These are phyloP conservation scores for Holothuria glaberrima DNA, from an alignment of 35 echinoderm and acorn worm species.

Conservation along the genomic window DNA sequence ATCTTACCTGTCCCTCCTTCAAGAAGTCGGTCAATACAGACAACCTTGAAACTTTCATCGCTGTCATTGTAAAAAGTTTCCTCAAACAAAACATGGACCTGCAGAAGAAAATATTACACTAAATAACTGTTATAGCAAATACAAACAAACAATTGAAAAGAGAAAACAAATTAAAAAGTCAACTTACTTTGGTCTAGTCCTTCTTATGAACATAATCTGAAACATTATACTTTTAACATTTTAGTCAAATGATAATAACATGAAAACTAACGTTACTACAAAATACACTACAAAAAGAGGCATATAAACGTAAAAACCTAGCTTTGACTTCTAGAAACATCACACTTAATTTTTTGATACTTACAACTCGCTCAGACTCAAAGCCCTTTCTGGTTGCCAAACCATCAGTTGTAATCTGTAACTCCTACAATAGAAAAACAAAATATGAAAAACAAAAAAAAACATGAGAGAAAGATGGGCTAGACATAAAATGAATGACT, in stretches of 20 bases:
- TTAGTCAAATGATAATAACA: too few species aligned
- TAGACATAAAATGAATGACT: too few species aligned
- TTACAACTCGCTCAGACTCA: conserved; percentile 78
- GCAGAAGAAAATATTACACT: background rate
- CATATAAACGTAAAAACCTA: too few species aligned
- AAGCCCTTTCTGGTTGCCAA: conserved; percentile 92
- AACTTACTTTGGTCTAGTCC: too few species aligned
- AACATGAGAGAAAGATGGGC: background rate
- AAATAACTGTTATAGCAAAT: background rate
- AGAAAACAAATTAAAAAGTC: too few species aligned
- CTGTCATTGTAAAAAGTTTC: conserved; percentile 92
- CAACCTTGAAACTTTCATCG: conserved; percentile 91
- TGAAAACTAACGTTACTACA: too few species aligned
- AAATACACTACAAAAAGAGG: too few species aligned
- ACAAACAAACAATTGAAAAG: too few species aligned
- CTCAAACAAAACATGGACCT: conserved; percentile 94
- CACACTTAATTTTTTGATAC: conserved; percentile 11
- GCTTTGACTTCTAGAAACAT: too few species aligned
- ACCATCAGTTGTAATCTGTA: conserved; percentile 63
- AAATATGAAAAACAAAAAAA: conserved; percentile 19
- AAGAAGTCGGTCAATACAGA: conserved; percentile 85
- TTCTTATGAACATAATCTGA: too few species aligned
- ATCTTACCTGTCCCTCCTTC: conserved; percentile 97
- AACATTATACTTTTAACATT: too few species aligned
- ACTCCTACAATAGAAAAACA: conserved; percentile 76